Percentiles rank a stretch among this genome's conserved stretches.
Conservation (phyloP, 2,113 vertebrate species). For the Formicarius rufipectus region DNA sequence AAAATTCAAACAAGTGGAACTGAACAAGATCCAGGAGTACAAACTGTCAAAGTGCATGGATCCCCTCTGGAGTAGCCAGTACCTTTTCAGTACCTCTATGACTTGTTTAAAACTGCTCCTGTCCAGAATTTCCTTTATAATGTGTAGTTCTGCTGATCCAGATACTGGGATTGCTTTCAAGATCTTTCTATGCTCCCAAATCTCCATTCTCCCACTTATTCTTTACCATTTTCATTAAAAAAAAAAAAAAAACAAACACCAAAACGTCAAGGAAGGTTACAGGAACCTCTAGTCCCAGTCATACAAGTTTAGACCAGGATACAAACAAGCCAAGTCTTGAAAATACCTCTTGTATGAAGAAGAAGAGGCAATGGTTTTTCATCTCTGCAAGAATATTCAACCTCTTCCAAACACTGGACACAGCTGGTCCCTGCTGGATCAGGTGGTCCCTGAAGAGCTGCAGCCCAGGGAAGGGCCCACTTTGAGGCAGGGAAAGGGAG, state of each 20-base stretch:
- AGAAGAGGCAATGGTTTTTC: neutral
- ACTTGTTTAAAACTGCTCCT: neutral
- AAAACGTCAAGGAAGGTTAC: neutral
- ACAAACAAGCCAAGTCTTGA: fast-evolving
- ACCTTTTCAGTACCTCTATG: neutral
- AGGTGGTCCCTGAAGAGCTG: neutral
- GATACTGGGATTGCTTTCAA: neutral
- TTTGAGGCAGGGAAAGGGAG: neutral
- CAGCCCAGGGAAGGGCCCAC: neutral
- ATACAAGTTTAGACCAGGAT: neutral
- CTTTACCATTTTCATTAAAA: neutral
- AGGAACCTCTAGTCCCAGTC: neutral
- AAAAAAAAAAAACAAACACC: neutral
- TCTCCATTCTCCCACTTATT: neutral
- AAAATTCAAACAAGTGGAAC: neutral
- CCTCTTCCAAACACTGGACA: neutral
- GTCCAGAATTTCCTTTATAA: neutral
- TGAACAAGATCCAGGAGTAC: neutral
- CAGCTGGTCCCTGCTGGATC: neutral
- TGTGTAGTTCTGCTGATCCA: neutral
- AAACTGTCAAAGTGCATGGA: neutral
- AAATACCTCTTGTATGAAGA: neutral
- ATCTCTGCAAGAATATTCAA: neutral
- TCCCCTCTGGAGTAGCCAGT: neutral
- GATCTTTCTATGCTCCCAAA: neutral